phyloP scores from a whole-genome alignment of 2,113 vertebrate species.

The Gorsachius goisagi region DNA sequence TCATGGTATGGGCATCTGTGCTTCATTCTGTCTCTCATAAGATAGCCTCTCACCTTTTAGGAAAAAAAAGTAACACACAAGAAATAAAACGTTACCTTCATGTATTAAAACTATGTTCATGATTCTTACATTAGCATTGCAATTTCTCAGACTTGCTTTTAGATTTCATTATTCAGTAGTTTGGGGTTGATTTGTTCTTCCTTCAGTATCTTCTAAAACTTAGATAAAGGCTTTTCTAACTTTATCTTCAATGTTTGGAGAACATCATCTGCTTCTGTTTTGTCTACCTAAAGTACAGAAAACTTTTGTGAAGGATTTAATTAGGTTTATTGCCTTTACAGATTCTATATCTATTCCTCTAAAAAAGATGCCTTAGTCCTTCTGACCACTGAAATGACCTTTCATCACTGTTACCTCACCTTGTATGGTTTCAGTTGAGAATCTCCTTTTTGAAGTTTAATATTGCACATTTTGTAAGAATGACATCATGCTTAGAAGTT shows the following conservation, averaged over 20 bases:
- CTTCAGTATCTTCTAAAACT: not conserved
- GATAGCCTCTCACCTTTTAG: not conserved
- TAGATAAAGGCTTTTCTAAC: not conserved
- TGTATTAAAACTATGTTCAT: not conserved
- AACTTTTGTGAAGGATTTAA: not conserved
- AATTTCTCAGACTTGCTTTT: not conserved
- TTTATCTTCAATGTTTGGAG: not conserved
- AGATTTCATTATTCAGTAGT: not conserved
- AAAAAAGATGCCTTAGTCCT: not conserved
- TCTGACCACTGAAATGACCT: not conserved
- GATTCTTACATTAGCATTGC: not conserved
- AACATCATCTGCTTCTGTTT: not conserved
- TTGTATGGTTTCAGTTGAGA: not conserved
- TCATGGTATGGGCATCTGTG: accelerated
- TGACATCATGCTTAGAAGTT: not conserved
- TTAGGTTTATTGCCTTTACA: not conserved
- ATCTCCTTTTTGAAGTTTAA: not conserved
- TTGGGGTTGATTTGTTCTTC: not conserved
- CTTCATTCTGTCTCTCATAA: not conserved
- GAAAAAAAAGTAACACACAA: not conserved
- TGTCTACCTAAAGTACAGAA: not conserved
- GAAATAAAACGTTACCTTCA: not conserved
- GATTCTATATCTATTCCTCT: not conserved
- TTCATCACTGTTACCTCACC: not conserved
- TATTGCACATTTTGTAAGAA: not conserved